Evolutionary conservation across 1,140 invertebrate species (phyloP).

Genomic region (Drosophila ficusphila): DNA sequence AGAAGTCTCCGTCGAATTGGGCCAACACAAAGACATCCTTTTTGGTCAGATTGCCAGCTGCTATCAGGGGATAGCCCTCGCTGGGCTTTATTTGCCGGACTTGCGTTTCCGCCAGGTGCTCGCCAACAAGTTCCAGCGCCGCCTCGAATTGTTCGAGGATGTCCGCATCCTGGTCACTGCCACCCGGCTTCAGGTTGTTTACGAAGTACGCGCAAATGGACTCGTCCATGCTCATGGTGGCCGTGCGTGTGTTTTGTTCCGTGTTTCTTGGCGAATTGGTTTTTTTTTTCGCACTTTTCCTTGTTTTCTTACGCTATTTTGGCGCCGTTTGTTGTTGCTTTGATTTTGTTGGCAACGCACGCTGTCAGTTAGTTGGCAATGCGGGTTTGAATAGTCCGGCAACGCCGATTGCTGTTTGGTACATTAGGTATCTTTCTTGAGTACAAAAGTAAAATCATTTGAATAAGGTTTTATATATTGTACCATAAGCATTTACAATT

Average conservation of each 20-base stretch:
- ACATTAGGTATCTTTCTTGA: neutral
- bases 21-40: conserved; percentile 91
- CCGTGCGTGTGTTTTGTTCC: neutral
- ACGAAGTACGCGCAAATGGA: conserved; percentile 78
- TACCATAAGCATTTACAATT: too few relatives aligned
- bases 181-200: conserved; percentile 44
- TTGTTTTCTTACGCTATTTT: conserved; percentile 9
- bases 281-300: conserved; percentile 1
- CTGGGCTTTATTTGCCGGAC: conserved; percentile 70
- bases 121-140: conserved; percentile 46
- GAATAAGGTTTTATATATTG: too few relatives aligned
- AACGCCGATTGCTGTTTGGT: neutral
- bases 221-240: conserved; percentile 67
- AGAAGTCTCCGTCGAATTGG: conserved; percentile 89
- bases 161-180: conserved; percentile 17
- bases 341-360: neutral
- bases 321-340: conserved; percentile 33
- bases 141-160: conserved; percentile 45
- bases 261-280: neutral
- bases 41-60: conserved; percentile 86
- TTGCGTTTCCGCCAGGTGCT: conserved; percentile 66
- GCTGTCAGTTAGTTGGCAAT: neutral
- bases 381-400: neutral
- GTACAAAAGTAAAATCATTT: too few relatives aligned
- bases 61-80: conserved; percentile 72